These are phyloP conservation scores for Esox lucius DNA, from an alignment of 2,797 vertebrate species.

Conservation along the genomic window DNA sequence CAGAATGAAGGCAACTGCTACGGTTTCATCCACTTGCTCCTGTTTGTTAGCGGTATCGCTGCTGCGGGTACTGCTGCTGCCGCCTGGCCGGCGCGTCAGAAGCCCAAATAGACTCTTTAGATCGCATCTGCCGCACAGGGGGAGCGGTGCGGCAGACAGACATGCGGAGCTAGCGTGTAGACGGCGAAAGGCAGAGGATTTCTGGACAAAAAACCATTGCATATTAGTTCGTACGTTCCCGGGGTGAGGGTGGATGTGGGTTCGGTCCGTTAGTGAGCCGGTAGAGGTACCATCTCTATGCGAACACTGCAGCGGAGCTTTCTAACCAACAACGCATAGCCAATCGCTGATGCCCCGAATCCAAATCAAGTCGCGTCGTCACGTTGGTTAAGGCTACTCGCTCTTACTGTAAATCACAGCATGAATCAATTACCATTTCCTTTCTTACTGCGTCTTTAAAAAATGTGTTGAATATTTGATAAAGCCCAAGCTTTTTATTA, in stretches of 20 bases:
- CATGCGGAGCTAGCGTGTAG: constrained; percentile 87
- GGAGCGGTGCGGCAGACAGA: constrained; percentile 81
- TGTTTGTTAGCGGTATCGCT: constrained; percentile 57
- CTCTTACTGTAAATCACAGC: constrained; percentile 39
- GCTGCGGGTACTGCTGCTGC: constrained; percentile 73
- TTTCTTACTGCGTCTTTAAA: constrained; percentile 48
- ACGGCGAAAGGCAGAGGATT: constrained; percentile 84
- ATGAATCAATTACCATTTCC: constrained; percentile 61
- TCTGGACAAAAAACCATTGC: constrained; percentile 92
- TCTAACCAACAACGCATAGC: constrained; percentile 48
- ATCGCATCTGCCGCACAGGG: constrained; percentile 85
- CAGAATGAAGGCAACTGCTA: constrained; percentile 75
- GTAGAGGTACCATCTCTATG: constrained; percentile 77
- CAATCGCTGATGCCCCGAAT: constrained; percentile 41
- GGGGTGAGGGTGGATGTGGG: constrained; percentile 74
- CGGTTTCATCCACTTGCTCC: constrained; percentile 52
- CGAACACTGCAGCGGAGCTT: constrained; percentile 79
- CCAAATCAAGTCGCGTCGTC: constrained; percentile 65
- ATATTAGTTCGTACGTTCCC: constrained; percentile 81
- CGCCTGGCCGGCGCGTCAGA: constrained; percentile 77
- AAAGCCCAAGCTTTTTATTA: constrained; percentile 6
- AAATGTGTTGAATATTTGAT: constrained; percentile 11
- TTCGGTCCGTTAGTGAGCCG: constrained; percentile 60
- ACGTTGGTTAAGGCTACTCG: constrained; percentile 47
- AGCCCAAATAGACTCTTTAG: constrained; percentile 74